phyloP scores from a whole-genome alignment of 2,113 vertebrate species.

The Istiophorus platypterus region DNA sequence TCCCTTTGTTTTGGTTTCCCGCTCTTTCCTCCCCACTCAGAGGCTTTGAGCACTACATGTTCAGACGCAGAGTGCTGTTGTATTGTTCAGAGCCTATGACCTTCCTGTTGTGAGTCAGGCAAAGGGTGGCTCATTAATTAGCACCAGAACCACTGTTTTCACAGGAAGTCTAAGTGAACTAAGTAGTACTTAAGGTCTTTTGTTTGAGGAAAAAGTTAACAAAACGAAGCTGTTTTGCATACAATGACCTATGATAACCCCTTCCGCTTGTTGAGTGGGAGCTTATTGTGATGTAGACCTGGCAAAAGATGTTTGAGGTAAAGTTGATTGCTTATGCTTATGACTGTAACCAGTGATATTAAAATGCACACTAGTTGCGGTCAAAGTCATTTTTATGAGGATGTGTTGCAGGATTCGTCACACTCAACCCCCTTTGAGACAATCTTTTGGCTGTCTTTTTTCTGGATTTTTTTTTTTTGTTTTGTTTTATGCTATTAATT shows the following conservation, averaged over 20 bases:
- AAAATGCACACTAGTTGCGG: background rate
- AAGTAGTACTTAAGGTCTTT: constrained; percentile 59
- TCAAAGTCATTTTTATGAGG: background rate
- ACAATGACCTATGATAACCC: constrained; percentile 58
- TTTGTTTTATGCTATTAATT: no score
- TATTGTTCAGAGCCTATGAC: constrained; percentile 76
- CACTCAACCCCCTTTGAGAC: no score
- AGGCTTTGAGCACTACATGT: constrained; percentile 44
- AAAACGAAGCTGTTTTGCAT: constrained; percentile 52
- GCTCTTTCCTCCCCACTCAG: constrained; percentile 35
- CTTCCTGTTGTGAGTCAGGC: constrained; percentile 80
- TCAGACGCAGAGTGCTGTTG: constrained; percentile 44
- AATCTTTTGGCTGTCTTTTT: no score
- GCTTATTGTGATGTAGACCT: constrained; percentile 4
- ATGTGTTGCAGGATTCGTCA: background rate
- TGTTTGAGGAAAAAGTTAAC: constrained; percentile 58
- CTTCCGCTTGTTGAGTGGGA: constrained; percentile 18
- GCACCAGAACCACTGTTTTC: constrained; percentile 65
- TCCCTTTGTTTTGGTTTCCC: constrained; percentile 64
- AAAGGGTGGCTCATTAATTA: constrained; percentile 72
- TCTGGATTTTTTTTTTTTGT: no score
- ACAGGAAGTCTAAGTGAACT: constrained; percentile 73
- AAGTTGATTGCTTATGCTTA: background rate
- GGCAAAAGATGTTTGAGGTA: background rate
- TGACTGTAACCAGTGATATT: background rate